Evolutionary conservation across 2,888 invertebrate genomes (phyloP), one percentile per base, ranked within the genome.

Genomic region (Conistra vaccinii): DNA sequence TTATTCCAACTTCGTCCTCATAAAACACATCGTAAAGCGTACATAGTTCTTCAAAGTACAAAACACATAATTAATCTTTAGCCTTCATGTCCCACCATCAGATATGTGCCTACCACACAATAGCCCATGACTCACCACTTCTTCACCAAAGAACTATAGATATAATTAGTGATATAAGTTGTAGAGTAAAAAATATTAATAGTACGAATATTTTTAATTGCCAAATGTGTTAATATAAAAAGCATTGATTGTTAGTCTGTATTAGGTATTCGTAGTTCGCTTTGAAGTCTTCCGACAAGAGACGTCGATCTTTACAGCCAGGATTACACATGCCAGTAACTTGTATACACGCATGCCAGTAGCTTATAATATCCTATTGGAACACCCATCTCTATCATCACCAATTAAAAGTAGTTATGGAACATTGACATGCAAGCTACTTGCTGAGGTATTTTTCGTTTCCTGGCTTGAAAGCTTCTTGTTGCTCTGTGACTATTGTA

Each of bases 41-140:
- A 51, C 51, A 78, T 65, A 82, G 6, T 66, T 69, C 57, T 79
- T 55, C 35, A 63, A 76, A 67, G 35, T 75, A 81, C 72, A 63
- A 80, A 87, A 73, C 73, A 85, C 71, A 81, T 87, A 87, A 89
- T 89, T 88, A 88, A 89, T 88, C 89, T 84, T 84, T 80, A 85
- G 75, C 83, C 80, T 84, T 80, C 78, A 72, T 74, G 55, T 57
- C 48, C 55, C 53, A 60, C 73, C 81, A 85, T 88, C 84, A 83
- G 83, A 87, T 78, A 71, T n/a, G n/a, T 32, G 9, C 53, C 51
- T 12, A 84, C 73, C 74, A 73, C 45, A 85, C 89, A 90, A 90
- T 85, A 53, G 85, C 48, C 17, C 73, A 85, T 90, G 90, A 89
- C 90, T 89, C 69, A 89, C 85, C 76, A 84, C 83, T 86, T 83